Evolutionary conservation across 2,797 vertebrate species (phyloP).

Genomic region (Acanthis flammea): DNA sequence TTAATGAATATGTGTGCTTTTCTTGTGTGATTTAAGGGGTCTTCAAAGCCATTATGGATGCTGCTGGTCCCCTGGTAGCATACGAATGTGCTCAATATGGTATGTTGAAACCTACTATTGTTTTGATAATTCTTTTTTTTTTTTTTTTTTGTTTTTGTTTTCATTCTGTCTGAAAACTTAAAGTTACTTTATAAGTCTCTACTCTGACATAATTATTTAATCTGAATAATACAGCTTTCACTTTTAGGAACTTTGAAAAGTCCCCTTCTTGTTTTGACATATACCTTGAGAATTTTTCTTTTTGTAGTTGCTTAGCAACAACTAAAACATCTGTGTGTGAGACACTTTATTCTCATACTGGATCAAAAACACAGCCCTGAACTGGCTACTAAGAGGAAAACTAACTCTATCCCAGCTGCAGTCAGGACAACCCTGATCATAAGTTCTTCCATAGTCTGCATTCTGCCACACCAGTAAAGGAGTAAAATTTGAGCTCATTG

Average conservation of each 20-base stretch:
- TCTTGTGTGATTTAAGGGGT: slow-evolving; percentile 78
- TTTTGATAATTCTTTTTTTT: neutral
- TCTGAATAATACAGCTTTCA: neutral
- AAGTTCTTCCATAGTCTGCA: neutral
- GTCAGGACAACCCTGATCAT: neutral
- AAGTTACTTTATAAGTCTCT: neutral
- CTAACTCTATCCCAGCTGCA: neutral
- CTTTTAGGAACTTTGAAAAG: neutral
- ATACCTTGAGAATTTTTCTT: neutral
- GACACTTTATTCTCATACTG: neutral
- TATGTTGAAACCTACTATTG: slow-evolving; percentile 50
- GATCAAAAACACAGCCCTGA: neutral
- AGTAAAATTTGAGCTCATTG: neutral
- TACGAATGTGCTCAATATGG: slow-evolving; percentile 74
- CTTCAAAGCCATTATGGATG: slow-evolving; percentile 85
- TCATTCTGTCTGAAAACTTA: neutral
- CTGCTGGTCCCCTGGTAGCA: slow-evolving; percentile 79
- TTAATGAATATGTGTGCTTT: neutral
- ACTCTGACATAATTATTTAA: neutral
- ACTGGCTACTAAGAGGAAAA: neutral
- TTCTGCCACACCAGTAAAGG: neutral
- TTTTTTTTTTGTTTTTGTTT: neutral
- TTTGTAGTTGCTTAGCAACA: neutral
- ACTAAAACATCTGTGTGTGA: neutral
- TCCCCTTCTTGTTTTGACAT: neutral